A percentile compares a stretch with the other conserved stretches of the same genome.
Conservation (phyloP, 2,113 vertebrate genomes). For the Microcebus ravelobensis region DNA sequence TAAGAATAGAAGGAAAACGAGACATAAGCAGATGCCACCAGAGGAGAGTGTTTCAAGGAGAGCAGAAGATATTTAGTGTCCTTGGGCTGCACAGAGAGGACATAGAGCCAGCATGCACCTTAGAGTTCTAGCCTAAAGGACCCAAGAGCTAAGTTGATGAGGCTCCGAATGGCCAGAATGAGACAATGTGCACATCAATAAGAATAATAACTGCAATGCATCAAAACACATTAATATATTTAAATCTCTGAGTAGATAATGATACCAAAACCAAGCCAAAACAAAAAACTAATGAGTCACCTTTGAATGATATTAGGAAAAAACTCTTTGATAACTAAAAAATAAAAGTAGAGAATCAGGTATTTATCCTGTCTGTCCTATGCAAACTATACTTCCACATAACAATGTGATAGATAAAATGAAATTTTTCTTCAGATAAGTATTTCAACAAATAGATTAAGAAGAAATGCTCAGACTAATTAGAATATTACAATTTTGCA, state of each 20-base stretch:
- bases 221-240: background rate
- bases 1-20: background rate
- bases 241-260: background rate
- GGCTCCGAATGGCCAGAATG: background rate
- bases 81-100: background rate
- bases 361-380: background rate
- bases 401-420: background rate
- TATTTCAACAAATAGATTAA: background rate
- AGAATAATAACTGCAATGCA: background rate
- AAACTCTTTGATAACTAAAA: background rate
- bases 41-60: background rate
- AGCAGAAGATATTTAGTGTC: background rate
- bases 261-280: background rate
- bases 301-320: background rate
- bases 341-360: background rate
- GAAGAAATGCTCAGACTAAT: background rate
- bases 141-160: background rate
- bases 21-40: background rate
- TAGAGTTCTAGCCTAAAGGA: background rate
- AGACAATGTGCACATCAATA: background rate
- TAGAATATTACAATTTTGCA: background rate
- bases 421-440: background rate
- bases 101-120: background rate
- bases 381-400: background rate
- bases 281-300: background rate